Evolutionary conservation across 2,888 invertebrate species (phyloP).

Genomic region (Cantharis rufa): DNA sequence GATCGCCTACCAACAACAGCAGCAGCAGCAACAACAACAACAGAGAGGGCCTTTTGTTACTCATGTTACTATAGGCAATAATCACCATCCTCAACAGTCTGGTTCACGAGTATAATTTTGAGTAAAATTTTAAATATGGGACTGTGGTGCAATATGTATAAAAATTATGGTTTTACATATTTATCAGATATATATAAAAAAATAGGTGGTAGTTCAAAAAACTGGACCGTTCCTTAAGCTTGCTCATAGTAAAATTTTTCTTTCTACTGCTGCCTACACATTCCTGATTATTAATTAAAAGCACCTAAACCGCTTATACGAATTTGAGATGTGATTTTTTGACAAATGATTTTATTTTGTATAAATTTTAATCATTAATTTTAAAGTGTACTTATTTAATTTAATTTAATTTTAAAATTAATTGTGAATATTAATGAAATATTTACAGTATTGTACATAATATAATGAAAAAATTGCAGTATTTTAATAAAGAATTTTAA

Average conservation of each 20-base stretch:
- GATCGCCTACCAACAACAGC: conserved; percentile 45
- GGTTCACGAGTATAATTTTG: conserved; percentile 52
- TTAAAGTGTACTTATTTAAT: not conserved
- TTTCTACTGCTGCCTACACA: not conserved
- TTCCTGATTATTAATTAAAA: not conserved
- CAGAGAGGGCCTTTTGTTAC: conserved; percentile 64
- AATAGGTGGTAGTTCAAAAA: not conserved
- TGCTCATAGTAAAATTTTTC: not conserved
- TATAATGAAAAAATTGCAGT: not conserved
- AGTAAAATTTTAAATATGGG: not conserved
- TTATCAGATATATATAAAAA: not conserved
- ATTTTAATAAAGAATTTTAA: not conserved
- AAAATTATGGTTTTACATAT: not conserved
- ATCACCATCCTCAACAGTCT: conserved; percentile 49
- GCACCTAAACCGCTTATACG: not conserved
- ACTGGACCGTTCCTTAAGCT: not conserved
- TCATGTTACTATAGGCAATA: conserved; percentile 65
- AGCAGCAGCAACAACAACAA: conserved; percentile 28
- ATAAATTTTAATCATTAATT: not conserved
- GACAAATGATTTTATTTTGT: not conserved
- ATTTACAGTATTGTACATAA: not conserved
- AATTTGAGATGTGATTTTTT: not conserved
- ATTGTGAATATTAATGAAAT: not conserved
- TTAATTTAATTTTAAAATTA: not conserved
- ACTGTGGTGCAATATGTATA: not conserved